Evolutionary conservation across 2,888 invertebrate species (phyloP).

Genomic region (Ceriagrion tenellum): DNA sequence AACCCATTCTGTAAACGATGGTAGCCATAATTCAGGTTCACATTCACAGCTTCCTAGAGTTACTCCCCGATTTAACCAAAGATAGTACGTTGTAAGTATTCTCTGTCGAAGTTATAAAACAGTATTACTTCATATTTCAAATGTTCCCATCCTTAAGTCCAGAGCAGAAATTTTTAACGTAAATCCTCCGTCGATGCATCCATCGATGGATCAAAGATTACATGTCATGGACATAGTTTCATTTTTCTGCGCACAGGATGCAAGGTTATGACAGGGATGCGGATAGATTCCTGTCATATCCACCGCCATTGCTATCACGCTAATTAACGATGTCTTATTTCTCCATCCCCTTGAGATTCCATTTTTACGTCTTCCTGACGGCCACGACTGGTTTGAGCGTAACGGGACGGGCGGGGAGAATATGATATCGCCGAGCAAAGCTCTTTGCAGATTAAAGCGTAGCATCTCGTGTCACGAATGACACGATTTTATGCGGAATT

Average conservation of each 20-base stretch:
- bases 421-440: not conserved
- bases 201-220: not conserved
- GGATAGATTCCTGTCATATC: not conserved
- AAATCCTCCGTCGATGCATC: not conserved
- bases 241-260: not conserved
- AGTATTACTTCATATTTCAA: too few species aligned
- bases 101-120: too few species aligned
- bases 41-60: too few species aligned
- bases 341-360: not conserved
- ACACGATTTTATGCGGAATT: not conserved
- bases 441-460: not conserved
- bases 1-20: too few species aligned
- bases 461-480: not conserved
- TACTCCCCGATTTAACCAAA: too few species aligned
- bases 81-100: too few species aligned
- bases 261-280: not conserved
- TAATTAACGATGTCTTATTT: not conserved
- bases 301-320: not conserved
- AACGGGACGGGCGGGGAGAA: not conserved
- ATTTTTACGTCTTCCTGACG: not conserved
- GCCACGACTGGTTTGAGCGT: not conserved
- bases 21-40: too few species aligned
- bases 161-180: not conserved
- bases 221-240: not conserved
- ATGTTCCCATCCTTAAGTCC: not conserved